Evolutionary conservation across 2,888 invertebrate genomes (phyloP).

Genomic region (Melanchra persicariae): DNA sequence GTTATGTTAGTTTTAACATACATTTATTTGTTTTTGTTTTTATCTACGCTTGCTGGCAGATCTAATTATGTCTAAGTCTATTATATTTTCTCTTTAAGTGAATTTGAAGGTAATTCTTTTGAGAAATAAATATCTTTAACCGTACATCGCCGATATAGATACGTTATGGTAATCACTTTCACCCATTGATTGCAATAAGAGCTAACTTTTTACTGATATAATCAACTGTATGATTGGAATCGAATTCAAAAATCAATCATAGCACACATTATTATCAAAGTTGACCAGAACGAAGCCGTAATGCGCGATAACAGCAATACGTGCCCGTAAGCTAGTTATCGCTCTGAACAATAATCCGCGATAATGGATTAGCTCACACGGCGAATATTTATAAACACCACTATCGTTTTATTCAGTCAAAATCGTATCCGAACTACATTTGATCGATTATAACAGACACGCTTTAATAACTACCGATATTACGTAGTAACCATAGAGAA

Average conservation of each 20-base stretch:
- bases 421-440: conserved; percentile 76
- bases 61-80: no score
- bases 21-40: no score
- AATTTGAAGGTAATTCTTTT: no score
- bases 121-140: no score
- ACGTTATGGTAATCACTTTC: conserved; percentile 68
- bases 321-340: conserved; percentile 83
- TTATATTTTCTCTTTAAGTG: no score
- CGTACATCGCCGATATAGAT: conserved; percentile 49
- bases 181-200: conserved; percentile 60
- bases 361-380: conserved; percentile 88
- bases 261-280: conserved; percentile 70
- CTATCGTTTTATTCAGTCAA: conserved; percentile 81
- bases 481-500: conserved; percentile 55
- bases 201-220: conserved; percentile 58
- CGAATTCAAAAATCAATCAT: conserved; percentile 75
- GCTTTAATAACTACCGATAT: conserved; percentile 68
- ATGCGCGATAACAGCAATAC: conserved; percentile 72
- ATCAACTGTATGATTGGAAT: conserved; percentile 65
- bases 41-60: no score
- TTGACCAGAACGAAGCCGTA: conserved; percentile 63
- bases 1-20: no score
- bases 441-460: conserved; percentile 75
- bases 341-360: conserved; percentile 87
- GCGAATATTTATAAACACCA: conserved; percentile 87